Evolutionary conservation across 1,140 invertebrate species (phyloP).

Genomic region (Drosophila hydei): DNA sequence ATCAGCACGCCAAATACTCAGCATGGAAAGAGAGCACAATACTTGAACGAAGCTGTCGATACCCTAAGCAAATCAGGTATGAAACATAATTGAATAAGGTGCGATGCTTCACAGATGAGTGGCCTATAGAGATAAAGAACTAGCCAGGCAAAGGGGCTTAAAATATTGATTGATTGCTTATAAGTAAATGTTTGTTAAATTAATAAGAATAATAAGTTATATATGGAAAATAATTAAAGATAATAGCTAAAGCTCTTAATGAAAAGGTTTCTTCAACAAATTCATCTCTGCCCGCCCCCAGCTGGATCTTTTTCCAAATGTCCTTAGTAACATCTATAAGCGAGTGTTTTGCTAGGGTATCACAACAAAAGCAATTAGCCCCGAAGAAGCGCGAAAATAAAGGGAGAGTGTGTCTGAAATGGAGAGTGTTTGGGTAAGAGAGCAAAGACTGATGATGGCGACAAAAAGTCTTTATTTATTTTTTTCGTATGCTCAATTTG

Average conservation of each 20-base stretch:
- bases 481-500: slow-evolving; percentile 62
- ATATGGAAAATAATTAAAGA: too few relatives aligned
- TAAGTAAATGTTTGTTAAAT: background rate
- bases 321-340: background rate
- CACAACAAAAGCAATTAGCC: slow-evolving; percentile 37
- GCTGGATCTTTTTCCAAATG: background rate
- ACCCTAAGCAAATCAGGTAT: background rate
- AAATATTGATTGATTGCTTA: background rate
- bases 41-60: background rate
- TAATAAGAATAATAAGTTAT: background rate
- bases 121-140: background rate
- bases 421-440: background rate
- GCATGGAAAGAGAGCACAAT: background rate
- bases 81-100: background rate
- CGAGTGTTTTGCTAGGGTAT: background rate
- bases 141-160: background rate
- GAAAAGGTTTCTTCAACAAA: too few relatives aligned
- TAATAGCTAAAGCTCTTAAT: too few relatives aligned
- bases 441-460: slow-evolving; percentile 31
- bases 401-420: background rate
- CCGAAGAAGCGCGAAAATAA: background rate
- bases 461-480: slow-evolving; percentile 73
- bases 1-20: slow-evolving; percentile 33
- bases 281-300: background rate
- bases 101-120: background rate